phyloP scores from a whole-genome alignment of 2,888 invertebrate species.

The Salticus scenicus region DNA sequence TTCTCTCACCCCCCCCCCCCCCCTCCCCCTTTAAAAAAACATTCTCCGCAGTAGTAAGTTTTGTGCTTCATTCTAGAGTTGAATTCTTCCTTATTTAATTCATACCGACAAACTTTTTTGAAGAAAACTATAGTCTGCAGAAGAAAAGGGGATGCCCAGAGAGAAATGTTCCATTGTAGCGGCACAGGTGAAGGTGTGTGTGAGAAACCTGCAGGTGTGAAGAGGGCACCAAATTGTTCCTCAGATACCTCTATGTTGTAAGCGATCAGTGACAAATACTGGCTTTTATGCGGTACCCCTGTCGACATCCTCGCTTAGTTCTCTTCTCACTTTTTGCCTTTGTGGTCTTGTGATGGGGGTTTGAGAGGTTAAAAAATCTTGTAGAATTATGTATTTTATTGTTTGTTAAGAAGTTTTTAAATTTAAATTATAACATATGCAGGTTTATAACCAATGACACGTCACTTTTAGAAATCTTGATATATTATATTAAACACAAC shows the following conservation, averaged over 20 bases:
- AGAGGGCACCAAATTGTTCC: background rate
- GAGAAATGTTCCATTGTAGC: too few relatives aligned
- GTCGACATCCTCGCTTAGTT: background rate
- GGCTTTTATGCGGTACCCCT: background rate
- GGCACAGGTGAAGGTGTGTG: background rate
- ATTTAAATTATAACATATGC: too few relatives aligned
- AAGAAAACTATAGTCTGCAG: background rate
- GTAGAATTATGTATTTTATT: too few relatives aligned
- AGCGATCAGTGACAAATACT: background rate
- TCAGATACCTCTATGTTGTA: background rate
- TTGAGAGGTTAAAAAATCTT: too few relatives aligned
- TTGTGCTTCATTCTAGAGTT: too few relatives aligned
- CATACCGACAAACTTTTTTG: background rate
- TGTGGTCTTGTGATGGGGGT: too few relatives aligned
- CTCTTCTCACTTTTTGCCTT: background rate
- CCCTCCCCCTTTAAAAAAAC: background rate
- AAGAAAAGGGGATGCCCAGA: too few relatives aligned
- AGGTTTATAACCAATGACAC: too few relatives aligned
- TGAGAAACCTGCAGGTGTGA: background rate
- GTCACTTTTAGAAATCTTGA: too few relatives aligned
- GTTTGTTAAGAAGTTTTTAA: too few relatives aligned
- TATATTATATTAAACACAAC: too few relatives aligned
- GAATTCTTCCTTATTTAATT: background rate
- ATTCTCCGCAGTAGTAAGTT: too few relatives aligned
- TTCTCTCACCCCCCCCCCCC: background rate